Conservation (phyloP, 1,140 invertebrate genomes). For the Cherax quadricarinatus region DNA sequence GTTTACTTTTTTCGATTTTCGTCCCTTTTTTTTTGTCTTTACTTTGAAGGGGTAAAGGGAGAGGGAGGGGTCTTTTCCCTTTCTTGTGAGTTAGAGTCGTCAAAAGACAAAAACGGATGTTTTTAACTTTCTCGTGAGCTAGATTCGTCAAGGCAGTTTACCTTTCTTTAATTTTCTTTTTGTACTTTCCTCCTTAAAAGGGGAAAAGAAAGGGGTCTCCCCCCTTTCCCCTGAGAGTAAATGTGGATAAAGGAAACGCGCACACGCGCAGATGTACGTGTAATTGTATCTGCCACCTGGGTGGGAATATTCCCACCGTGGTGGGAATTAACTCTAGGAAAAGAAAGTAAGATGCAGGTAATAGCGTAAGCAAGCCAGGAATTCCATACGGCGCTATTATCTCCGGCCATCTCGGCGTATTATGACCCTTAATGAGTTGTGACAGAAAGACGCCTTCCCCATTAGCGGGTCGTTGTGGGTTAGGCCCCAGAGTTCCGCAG, state of each 20-base stretch:
- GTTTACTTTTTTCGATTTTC: no score
- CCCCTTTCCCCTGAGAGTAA: no score
- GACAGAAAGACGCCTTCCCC: slow-evolving; percentile 70
- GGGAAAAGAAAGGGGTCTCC: neutral
- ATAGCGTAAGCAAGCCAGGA: slow-evolving; percentile 51
- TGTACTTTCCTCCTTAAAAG: neutral
- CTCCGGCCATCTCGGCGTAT: slow-evolving; percentile 62
- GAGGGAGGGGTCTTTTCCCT: neutral
- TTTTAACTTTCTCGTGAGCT: neutral
- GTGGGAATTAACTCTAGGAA: slow-evolving; percentile 6
- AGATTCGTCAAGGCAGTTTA: neutral
- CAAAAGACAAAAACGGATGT: neutral
- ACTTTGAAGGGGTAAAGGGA: neutral
- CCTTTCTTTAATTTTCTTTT: neutral
- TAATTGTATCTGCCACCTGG: neutral
- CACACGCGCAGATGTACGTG: neutral
- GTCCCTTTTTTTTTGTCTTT: no score
- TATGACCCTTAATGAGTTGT: slow-evolving; percentile 69
- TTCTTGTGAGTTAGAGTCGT: neutral
- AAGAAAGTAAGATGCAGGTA: slow-evolving; percentile 54
- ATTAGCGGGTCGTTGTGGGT: slow-evolving; percentile 66
- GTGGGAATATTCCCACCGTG: neutral
- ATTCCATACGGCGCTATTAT: slow-evolving; percentile 57
- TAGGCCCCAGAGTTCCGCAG: slow-evolving; percentile 58
- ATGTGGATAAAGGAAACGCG: no score